Base-by-base conservation (phyloP, 2,113 vertebrate genomes). In the Anolis sagrei region DNA sequence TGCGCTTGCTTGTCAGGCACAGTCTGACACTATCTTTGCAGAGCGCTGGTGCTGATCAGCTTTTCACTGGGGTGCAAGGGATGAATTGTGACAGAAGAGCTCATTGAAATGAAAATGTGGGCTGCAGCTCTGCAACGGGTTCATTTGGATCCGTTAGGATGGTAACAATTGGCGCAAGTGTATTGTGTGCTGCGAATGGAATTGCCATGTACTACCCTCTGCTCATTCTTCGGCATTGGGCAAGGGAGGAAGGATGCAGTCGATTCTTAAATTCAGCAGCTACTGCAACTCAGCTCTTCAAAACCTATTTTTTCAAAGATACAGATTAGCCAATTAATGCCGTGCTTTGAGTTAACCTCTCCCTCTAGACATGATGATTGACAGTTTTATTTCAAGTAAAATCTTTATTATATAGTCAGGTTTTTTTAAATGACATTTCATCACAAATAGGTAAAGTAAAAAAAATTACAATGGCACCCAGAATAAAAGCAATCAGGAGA, bases 11-110 rank as follows among this genome's bases (percentile, higher is more conserved):
- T 84, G 88, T 90, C 93, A 92, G 90, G 87, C 85, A 84, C 89
- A 85, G n/a, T 88, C 89, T 91, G 91, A 90, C 84, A 62, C 88
- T 90, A 89, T 87, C 90, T 76, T 92, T 88, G 92, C 93, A 91
- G 83, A 94, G 93, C 90, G 88, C 90, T 87, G 85, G 51, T 91
- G 78, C 0, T 81, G 80, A 87, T 90, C 49, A 49, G 74, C 88
- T 82, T 82, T 64, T 89, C 82, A 32, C 49, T 54, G 76, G 34
- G 23, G 34, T 32, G 75, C 7, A 79, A 75, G 91, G 75, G 77
- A 29, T 77, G 49, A 88, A 54, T 88, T 62, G 86, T 62, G 58
- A 87, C 78, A 84, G 89, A 73, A 48, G 78, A 64, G 62, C 76
- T 61, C 23, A 32, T 0, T 76, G 88, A 89, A 90, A 85, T 85